Evolutionary conservation across 2,797 vertebrate genomes (phyloP).

Genomic region (Chromis chromis): DNA sequence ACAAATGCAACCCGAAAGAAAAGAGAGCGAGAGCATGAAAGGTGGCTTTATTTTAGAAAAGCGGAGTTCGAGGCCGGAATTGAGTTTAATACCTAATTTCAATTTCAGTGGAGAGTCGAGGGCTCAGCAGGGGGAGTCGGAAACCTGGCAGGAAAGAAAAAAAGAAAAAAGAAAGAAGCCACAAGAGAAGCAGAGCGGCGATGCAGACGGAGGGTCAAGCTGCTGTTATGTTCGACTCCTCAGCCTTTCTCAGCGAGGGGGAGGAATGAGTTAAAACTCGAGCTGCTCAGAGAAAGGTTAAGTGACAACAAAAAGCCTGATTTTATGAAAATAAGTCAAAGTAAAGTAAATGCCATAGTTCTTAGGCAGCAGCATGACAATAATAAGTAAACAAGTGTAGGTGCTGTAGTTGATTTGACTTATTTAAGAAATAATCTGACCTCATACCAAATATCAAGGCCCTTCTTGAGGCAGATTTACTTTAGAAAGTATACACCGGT

Average conservation of each 20-base stretch:
- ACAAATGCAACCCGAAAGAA: conserved; percentile 15
- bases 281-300: conserved; percentile 67
- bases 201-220: conserved; percentile 54
- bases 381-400: not conserved
- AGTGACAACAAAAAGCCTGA: conserved; percentile 25
- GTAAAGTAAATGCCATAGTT: conserved; percentile 56
- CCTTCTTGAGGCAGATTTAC: too few species aligned
- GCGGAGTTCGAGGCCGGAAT: conserved; percentile 24
- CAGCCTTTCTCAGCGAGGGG: conserved; percentile 38
- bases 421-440: too few species aligned
- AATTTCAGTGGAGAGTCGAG: conserved; percentile 53
- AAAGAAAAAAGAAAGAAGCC: not conserved
- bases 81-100: conserved; percentile 67
- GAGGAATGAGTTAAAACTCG: conserved; percentile 44
- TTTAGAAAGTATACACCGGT: too few species aligned
- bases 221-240: conserved; percentile 39
- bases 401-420: not conserved
- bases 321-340: conserved; percentile 49
- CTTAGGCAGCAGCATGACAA: conserved; percentile 5
- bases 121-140: conserved; percentile 44
- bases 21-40: conserved; percentile 37
- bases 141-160: conserved; percentile 37
- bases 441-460: too few species aligned
- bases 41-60: conserved; percentile 61
- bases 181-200: conserved; percentile 39